Evolutionary conservation across 2,797 vertebrate species (phyloP).

Genomic region (Poeciliopsis gracilis): DNA sequence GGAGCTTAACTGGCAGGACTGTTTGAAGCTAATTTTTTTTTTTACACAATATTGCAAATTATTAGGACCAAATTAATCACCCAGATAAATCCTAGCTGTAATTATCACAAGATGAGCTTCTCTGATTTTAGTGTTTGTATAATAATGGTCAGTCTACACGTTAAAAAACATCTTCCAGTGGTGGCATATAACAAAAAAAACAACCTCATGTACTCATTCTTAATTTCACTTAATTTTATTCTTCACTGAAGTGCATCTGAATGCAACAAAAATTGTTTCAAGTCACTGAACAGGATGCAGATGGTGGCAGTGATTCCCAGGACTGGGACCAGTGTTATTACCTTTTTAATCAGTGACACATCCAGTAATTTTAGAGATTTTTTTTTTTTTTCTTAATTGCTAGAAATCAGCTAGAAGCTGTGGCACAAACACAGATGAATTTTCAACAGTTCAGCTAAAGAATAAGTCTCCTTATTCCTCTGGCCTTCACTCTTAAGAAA

Average conservation of each 20-base stretch:
- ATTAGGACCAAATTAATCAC: background rate
- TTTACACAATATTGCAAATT: background rate
- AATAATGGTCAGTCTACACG: background rate
- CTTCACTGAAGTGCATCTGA: background rate
- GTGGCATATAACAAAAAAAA: background rate
- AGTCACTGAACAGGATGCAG: background rate
- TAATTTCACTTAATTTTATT: background rate
- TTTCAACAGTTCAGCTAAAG: background rate
- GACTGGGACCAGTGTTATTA: background rate
- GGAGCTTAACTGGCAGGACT: background rate
- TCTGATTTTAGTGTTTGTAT: background rate
- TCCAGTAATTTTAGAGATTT: background rate
- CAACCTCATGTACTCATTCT: background rate
- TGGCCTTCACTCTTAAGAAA: background rate
- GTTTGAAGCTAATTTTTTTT: background rate
- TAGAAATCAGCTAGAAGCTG: slow-evolving; percentile 34
- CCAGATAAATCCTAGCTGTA: background rate
- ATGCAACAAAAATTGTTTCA: background rate
- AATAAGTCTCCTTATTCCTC: slow-evolving; percentile 27
- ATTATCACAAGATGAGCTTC: background rate
- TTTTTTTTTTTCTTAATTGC: slow-evolving; percentile 3
- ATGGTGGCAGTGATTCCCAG: background rate
- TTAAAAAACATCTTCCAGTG: background rate
- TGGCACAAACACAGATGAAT: slow-evolving; percentile 40
- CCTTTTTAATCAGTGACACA: slow-evolving; percentile 13